Conservation (phyloP, 2,888 invertebrate species). For the Girardia tigrina region DNA sequence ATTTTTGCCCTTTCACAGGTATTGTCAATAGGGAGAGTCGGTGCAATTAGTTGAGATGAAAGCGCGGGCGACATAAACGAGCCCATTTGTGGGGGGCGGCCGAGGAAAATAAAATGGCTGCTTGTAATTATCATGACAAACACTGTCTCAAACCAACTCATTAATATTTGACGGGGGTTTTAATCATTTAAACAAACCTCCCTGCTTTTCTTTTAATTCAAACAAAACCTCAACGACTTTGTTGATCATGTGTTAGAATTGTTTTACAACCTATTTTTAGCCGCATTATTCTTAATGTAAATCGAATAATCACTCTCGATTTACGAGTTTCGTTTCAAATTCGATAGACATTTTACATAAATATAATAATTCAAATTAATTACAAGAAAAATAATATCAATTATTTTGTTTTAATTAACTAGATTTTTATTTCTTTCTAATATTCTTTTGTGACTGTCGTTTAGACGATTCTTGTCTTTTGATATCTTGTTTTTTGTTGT, state of each 20-base stretch:
- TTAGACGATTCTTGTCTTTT: no score
- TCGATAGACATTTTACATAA: no score
- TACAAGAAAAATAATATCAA: no score
- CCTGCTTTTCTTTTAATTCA: neutral
- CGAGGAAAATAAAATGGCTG: neutral
- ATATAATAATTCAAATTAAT: no score
- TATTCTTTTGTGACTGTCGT: no score
- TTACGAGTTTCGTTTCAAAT: no score
- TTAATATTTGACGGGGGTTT: conserved; percentile 13
- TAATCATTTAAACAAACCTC: conserved; percentile 18
- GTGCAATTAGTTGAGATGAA: conserved; percentile 12
- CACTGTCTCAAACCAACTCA: conserved; percentile 10
- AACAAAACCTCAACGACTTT: neutral
- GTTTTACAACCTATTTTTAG: neutral
- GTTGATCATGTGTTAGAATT: neutral
- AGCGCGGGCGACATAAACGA: neutral
- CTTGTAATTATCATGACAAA: conserved; percentile 2
- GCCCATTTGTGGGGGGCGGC: neutral
- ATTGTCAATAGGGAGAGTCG: conserved; percentile 10
- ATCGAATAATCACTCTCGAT: no score
- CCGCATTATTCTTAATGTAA: no score
- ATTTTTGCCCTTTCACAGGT: neutral
- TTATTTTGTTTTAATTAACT: no score
- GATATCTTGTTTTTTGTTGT: no score
- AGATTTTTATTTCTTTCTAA: no score